Evolutionary conservation across 2,888 invertebrate genomes (phyloP).

Genomic region (Drosophila differens): DNA sequence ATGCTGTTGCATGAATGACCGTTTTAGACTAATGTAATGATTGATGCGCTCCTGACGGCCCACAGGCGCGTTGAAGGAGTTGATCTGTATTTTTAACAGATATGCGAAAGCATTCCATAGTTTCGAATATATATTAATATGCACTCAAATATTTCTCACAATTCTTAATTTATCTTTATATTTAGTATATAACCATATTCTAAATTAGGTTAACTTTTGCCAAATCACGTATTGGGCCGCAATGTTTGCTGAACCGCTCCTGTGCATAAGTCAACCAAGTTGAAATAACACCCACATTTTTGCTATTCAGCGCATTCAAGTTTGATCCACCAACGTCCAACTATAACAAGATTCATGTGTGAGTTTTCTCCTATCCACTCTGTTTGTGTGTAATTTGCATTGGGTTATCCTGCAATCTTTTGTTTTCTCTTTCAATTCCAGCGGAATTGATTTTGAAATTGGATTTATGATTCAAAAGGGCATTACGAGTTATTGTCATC

Average conservation of each 20-base stretch:
- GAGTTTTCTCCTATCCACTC: slow-evolving; percentile 17
- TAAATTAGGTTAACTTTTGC: neutral
- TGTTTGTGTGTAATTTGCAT: slow-evolving; percentile 37
- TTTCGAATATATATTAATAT: neutral
- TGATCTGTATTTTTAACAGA: neutral
- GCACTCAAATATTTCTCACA: neutral
- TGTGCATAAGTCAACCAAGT: slow-evolving; percentile 8
- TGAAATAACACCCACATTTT: slow-evolving; percentile 9
- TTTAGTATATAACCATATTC: neutral
- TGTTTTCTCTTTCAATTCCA: slow-evolving; percentile 6
- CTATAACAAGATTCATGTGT: slow-evolving; percentile 6
- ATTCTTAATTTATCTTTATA: neutral
- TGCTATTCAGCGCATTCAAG: slow-evolving; percentile 11
- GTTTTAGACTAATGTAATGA: slow-evolving; percentile 56
- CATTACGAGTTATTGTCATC: neutral
- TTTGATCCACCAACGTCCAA: slow-evolving; percentile 11
- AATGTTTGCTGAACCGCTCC: slow-evolving; percentile 11
- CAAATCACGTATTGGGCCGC: neutral
- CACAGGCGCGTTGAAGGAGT: slow-evolving; percentile 2
- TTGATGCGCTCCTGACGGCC: slow-evolving; percentile 25
- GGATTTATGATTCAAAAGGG: slow-evolving; percentile 28
- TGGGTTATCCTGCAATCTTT: slow-evolving; percentile 14
- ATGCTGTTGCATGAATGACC: slow-evolving; percentile 31
- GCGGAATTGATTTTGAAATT: slow-evolving; percentile 30
- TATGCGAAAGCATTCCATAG: neutral